A percentile compares a stretch with the other conserved stretches of the same genome.
These are phyloP conservation scores for Archivesica marissinica DNA, from an alignment of 1,140 invertebrate species.

Conservation along the genomic window DNA sequence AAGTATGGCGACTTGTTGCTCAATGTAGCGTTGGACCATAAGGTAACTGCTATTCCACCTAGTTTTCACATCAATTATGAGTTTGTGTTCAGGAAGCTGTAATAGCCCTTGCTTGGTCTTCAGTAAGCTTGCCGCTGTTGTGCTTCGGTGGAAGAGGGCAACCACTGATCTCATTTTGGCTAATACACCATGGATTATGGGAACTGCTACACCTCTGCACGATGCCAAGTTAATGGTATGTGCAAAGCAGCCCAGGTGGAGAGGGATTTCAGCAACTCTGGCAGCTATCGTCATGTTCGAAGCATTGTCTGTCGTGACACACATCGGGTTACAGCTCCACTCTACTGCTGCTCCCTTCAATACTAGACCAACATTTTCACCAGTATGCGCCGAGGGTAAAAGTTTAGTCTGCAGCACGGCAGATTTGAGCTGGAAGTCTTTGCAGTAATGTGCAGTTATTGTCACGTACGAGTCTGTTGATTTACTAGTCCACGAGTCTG, in stretches of 20 bases:
- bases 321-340: neutral
- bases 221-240: conserved; percentile 59
- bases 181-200: conserved; percentile 1
- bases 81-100: conserved; percentile 48
- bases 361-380: neutral
- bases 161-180: conserved; percentile 28
- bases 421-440: neutral
- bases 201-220: conserved; percentile 18
- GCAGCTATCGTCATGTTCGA: conserved; percentile 48
- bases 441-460: conserved; percentile 1
- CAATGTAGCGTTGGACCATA: conserved; percentile 50
- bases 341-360: neutral
- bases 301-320: conserved; percentile 53
- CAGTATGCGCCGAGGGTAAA: neutral
- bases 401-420: neutral
- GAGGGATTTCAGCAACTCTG: conserved; percentile 16
- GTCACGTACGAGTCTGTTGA: conserved; percentile 29
- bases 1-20: conserved; percentile 52
- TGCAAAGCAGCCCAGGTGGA: conserved; percentile 56
- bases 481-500: conserved; percentile 23
- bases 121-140: conserved; percentile 38
- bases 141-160: conserved; percentile 44
- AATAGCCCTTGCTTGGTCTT: conserved; percentile 35
- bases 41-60: conserved; percentile 59
- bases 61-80: conserved; percentile 57